Conservation (phyloP, 2,113 vertebrate species). For the Vanacampus margaritifer region DNA sequence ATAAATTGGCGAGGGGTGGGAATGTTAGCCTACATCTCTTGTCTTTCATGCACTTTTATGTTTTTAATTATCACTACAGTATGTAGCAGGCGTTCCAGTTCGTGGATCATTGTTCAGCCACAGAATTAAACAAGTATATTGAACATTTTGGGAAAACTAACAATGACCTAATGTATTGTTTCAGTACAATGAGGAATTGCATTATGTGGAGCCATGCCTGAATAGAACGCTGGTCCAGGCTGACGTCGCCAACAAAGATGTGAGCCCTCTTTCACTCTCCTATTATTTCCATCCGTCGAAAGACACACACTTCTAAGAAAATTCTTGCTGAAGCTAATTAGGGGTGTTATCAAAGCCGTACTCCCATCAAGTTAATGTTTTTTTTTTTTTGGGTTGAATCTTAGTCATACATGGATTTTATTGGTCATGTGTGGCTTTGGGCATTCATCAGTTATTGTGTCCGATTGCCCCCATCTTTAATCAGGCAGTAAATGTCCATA, state of each 20-base stretch:
- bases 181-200: conserved; percentile 94
- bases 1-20: not conserved
- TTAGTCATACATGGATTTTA: not conserved
- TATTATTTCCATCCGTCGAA: conserved; percentile 1
- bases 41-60: conserved; percentile 76
- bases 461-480: too few species aligned
- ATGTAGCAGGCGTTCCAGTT: conserved; percentile 53
- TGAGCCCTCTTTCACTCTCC: conserved; percentile 60
- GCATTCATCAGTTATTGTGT: too few species aligned
- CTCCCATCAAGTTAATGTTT: not conserved
- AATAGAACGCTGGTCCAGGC: conserved; percentile 97
- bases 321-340: not conserved
- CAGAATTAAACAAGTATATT: not conserved
- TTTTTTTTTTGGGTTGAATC: not conserved
- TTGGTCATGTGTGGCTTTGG: too few species aligned
- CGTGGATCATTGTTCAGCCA: conserved; percentile 1
- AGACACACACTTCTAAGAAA: not conserved
- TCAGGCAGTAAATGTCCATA: too few species aligned
- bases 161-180: conserved; percentile 19
- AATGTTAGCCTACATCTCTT: conserved; percentile 36
- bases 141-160: not conserved
- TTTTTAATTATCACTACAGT: conserved; percentile 81
- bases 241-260: conserved; percentile 96
- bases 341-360: not conserved
- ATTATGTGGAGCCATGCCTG: conserved; percentile 93